Conservation (phyloP, 1,140 invertebrate genomes). For the Papilio aristodemus region DNA sequence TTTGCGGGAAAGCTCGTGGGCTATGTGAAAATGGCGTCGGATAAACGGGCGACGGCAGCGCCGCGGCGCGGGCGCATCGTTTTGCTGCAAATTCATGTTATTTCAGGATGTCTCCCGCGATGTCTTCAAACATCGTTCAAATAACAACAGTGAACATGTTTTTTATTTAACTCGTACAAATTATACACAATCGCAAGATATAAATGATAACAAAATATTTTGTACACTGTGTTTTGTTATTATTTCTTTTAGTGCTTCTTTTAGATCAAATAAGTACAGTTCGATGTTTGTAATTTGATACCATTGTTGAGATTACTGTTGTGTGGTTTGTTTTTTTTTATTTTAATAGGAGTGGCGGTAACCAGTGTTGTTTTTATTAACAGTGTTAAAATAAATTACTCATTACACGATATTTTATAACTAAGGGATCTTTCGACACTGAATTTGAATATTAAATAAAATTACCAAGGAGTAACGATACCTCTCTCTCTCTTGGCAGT, state of each 20-base stretch:
- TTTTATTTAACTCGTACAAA: slow-evolving; percentile 22
- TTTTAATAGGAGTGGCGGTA: not conserved
- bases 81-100: slow-evolving; percentile 74
- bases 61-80: slow-evolving; percentile 67
- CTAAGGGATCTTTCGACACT: too few relatives aligned
- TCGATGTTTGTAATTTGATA: slow-evolving; percentile 31
- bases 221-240: not conserved
- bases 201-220: not conserved
- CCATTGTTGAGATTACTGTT: slow-evolving; percentile 6
- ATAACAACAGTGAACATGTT: slow-evolving; percentile 43
- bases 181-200: not conserved
- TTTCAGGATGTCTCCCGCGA: slow-evolving; percentile 79
- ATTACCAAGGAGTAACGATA: too few relatives aligned
- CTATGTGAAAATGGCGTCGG: slow-evolving; percentile 77
- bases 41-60: slow-evolving; percentile 65
- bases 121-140: slow-evolving; percentile 69
- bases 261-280: slow-evolving; percentile 4
- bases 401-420: too few relatives aligned
- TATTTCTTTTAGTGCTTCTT: not conserved
- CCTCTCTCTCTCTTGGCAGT: too few relatives aligned
- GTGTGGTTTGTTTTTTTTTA: not conserved
- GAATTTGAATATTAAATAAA: too few relatives aligned
- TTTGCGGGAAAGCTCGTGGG: slow-evolving; percentile 72
- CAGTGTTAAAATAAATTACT: not conserved
- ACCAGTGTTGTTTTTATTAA: not conserved